Evolutionary conservation across 2,888 invertebrate species (phyloP).

Genomic region (Spilarctia lutea): DNA sequence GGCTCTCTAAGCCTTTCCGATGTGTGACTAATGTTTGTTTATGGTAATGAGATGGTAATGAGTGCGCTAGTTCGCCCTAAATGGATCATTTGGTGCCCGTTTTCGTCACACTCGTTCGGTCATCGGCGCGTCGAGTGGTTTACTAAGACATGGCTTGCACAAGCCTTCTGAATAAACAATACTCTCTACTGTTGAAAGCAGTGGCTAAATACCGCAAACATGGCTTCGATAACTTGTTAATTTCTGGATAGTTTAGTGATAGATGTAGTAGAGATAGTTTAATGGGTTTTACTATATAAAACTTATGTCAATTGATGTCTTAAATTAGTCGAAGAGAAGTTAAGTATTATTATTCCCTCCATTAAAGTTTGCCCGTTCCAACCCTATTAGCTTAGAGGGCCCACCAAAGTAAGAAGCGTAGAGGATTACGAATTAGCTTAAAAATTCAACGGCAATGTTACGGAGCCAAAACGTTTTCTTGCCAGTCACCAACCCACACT

Average conservation of each 20-base stretch:
- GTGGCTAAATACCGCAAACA: conserved; percentile 46
- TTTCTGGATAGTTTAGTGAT: conserved; percentile 23
- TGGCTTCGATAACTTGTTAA: conserved; percentile 47
- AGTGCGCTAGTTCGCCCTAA: conserved; percentile 70
- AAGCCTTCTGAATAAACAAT: conserved; percentile 79
- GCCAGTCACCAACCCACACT: too few relatives aligned
- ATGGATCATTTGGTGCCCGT: conserved; percentile 77
- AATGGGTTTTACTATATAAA: neutral
- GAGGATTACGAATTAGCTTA: neutral
- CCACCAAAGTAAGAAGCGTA: neutral
- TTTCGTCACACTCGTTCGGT: conserved; percentile 65
- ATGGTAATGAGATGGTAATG: conserved; percentile 85
- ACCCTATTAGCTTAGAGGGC: neutral
- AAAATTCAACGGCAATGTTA: too few relatives aligned
- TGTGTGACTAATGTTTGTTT: conserved; percentile 82
- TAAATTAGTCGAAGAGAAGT: neutral
- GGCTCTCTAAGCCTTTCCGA: conserved; percentile 78
- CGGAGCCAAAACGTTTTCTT: too few relatives aligned
- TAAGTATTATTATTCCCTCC: neutral
- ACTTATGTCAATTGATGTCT: neutral
- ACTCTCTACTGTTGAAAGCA: conserved; percentile 52
- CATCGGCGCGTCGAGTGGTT: conserved; percentile 67
- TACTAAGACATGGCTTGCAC: conserved; percentile 64
- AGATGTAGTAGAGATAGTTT: neutral
- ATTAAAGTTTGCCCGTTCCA: too few relatives aligned